These are phyloP conservation scores for Spisula subtruncata DNA, from an alignment of 2,888 invertebrate species.

Conservation along the genomic window DNA sequence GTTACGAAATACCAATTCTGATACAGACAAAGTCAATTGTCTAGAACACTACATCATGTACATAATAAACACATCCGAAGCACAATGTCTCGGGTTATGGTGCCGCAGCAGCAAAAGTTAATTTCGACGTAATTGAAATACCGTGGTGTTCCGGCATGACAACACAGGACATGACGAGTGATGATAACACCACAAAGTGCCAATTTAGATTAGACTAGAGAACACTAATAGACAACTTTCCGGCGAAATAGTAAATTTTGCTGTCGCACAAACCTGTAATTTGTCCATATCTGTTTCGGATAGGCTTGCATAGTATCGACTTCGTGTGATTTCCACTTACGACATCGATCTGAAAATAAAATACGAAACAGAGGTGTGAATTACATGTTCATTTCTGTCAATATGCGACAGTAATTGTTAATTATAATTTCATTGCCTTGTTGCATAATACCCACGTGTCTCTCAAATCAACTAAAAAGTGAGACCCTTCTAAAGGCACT, in stretches of 20 bases:
- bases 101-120: background rate
- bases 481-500: too few relatives aligned
- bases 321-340: conserved; percentile 85
- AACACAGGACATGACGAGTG: background rate
- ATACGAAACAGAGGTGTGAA: background rate
- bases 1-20: too few relatives aligned
- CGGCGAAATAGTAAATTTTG: background rate
- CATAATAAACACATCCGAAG: background rate
- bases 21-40: too few relatives aligned
- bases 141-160: background rate
- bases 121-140: background rate
- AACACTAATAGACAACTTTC: background rate
- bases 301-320: conserved; percentile 89
- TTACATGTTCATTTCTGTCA: background rate
- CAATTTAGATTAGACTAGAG: background rate
- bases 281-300: conserved; percentile 88
- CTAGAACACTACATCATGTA: background rate
- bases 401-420: background rate
- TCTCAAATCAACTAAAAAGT: too few relatives aligned
- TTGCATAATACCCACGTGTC: background rate
- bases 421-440: background rate
- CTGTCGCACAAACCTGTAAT: conserved; percentile 45
- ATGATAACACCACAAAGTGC: background rate
- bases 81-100: background rate
- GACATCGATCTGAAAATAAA: conserved; percentile 51